phyloP scores from a whole-genome alignment of 1,140 invertebrate genomes.

The Pseudomyrmex cubaensis region DNA sequence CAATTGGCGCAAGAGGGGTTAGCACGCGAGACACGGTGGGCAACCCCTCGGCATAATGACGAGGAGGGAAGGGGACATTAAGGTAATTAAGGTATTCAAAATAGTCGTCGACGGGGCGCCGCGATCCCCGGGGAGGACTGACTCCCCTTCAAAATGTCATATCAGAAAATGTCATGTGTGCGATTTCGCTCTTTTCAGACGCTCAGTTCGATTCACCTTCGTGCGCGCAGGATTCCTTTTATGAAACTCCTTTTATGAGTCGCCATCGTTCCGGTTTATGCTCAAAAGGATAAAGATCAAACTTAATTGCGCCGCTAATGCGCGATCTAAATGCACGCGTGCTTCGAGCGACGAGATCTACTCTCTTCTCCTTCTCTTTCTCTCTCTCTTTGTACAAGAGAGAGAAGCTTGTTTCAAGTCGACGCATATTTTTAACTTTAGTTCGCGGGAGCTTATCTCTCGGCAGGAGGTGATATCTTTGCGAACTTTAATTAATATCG shows the following conservation, averaged over 20 bases:
- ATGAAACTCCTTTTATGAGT: slow-evolving; percentile 50
- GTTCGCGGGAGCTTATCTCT: background rate
- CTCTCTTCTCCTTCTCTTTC: background rate
- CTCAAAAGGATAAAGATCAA: slow-evolving; percentile 66
- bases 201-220: slow-evolving; percentile 28
- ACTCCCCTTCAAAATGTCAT: slow-evolving; percentile 62
- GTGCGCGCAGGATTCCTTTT: no score
- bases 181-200: slow-evolving; percentile 23
- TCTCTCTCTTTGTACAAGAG: background rate
- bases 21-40: slow-evolving; percentile 17
- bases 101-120: slow-evolving; percentile 63
- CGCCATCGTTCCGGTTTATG: slow-evolving; percentile 37
- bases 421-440: slow-evolving; percentile 46
- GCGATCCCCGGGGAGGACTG: slow-evolving; percentile 45
- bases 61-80: slow-evolving; percentile 40
- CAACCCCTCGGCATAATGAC: slow-evolving; percentile 57
- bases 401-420: background rate
- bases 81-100: slow-evolving; percentile 71
- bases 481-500: slow-evolving; percentile 53
- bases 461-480: slow-evolving; percentile 4
- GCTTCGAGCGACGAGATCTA: background rate
- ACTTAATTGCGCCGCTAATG: slow-evolving; percentile 47
- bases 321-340: slow-evolving; percentile 31
- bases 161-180: slow-evolving; percentile 66
- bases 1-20: slow-evolving; percentile 44